Evolutionary conservation across 2,888 invertebrate species (phyloP), one percentile per base, ranked within the genome.

Genomic region (Stegophylla sp.): DNA sequence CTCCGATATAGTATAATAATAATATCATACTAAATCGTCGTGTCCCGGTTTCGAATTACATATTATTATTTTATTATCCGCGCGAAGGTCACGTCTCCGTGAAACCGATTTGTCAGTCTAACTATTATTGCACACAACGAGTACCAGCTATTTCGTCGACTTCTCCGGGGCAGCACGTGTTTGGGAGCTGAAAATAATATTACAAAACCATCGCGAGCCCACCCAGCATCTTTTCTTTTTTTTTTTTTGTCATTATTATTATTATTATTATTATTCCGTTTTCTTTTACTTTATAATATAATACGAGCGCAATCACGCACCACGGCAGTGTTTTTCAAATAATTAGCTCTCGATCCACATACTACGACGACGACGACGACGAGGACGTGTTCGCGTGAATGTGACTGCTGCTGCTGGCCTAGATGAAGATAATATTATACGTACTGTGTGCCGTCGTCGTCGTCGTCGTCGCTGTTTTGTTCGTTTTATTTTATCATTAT

Each of bases 301-400:
- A n/a, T 53, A 53, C 51, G 26, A 23, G 17, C 51, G 13, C 28
- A 51, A 28, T 51, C 28, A 20, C 51, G n/a, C 51, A n/a, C 5
- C 7, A n/a, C 28, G 23, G 61, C 48, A 20, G 34, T 28, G 28
- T 26, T 59, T 26, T 59, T 23, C n/a, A n/a, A 43, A 69, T n/a
- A n/a, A n/a, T 67, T 51, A 51, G n/a, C 63, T 34, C 17, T 63
- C 41, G 64, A 43, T 28, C 17, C 17, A 10, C 13, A 34, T 20
- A 28, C 1, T 43, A 12, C 61, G 34, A 75, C n/a, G n/a, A n/a
- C n/a, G n/a, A n/a, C n/a, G n/a, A n/a, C n/a, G n/a, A n/a, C n/a
- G n/a, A n/a, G n/a, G n/a, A n/a, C 75, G 75, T 75, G 75, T 63
- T 75, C 75, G 75, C 20, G 26, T 75, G 63, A 74, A 74, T 74